Evolutionary conservation across 2,113 vertebrate genomes (phyloP), one percentile per base, ranked within the genome.

Genomic region (Periophthalmus modestus): DNA sequence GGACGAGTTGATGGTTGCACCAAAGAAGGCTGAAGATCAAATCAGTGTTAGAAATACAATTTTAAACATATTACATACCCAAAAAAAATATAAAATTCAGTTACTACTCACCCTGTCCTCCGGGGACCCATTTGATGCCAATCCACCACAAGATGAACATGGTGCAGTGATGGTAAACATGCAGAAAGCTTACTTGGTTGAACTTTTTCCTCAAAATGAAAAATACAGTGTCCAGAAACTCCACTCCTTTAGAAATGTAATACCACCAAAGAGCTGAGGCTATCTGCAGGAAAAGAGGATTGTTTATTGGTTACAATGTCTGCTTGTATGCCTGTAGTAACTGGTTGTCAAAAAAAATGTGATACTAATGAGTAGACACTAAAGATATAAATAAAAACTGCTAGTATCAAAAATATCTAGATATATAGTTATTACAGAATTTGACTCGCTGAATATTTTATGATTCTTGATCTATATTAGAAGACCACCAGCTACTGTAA

Each of bases 141-240:
- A 99, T 97, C 98, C 98, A 99, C 98, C 98, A 99, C 75, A 99
- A 93, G 63, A 97, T 97, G 91, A 99, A 99, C 98, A 99, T 99
- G 74, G 97, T 98, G 87, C 96, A 99, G 93, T 99, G 98, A 80
- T 99, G 98, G 90, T 99, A 99, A 72, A 99, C 97, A 4, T 99
- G 98, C 74, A 99, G 96, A 79, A 99, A 99, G 94, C 96, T 98
- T 74, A 99, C 96, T 87, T 99, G 98, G 86, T 96, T 99, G 88
- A 98, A 97, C 92, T 99, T 99, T 93, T 98, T 99, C 83, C 98
- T 96, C 90, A 99, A 89, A 88, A 99, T 98, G 91, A 99, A 99
- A 91, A 99, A 98, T 50, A 98, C 95, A 0, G 97, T 99, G 77
- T 99, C 98, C 90, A 99, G 92, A 87, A 96, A 99, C 52, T 99